These are phyloP conservation scores for Drosophila prosaltans DNA, from an alignment of 1,140 invertebrate genomes.

Conservation along the genomic window DNA sequence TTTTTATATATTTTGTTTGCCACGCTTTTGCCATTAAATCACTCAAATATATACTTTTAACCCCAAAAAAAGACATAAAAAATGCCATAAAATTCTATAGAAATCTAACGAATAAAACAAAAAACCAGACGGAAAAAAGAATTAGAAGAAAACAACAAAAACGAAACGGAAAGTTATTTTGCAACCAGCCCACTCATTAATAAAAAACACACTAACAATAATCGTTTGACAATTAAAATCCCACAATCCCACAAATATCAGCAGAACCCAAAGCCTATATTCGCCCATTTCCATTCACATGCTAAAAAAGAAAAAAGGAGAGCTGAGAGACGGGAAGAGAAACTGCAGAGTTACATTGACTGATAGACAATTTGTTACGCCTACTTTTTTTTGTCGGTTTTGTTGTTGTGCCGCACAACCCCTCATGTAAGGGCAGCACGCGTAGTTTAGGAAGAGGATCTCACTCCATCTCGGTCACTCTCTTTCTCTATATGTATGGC, in stretches of 20 bases:
- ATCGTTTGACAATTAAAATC: slow-evolving; percentile 63
- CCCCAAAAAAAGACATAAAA: slow-evolving; percentile 51
- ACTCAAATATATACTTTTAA: slow-evolving; percentile 2
- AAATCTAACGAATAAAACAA: background rate
- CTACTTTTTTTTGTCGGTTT: slow-evolving; percentile 56
- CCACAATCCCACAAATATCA: slow-evolving; percentile 51
- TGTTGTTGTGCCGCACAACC: slow-evolving; percentile 7
- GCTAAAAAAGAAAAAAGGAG: slow-evolving; percentile 49
- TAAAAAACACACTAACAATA: slow-evolving; percentile 36
- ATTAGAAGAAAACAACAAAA: background rate
- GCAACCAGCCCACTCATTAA: slow-evolving; percentile 65
- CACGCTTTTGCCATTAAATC: slow-evolving; percentile 55
- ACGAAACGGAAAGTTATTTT: slow-evolving; percentile 5
- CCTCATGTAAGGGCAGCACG: slow-evolving; percentile 58
- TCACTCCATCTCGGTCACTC: slow-evolving; percentile 6
- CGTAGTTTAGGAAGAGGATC: slow-evolving; percentile 50
- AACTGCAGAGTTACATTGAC: slow-evolving; percentile 67
- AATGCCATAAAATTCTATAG: slow-evolving; percentile 50
- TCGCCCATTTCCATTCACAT: slow-evolving; percentile 36
- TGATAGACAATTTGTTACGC: slow-evolving; percentile 75
- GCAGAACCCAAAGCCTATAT: slow-evolving; percentile 26
- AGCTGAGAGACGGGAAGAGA: background rate
- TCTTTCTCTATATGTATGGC: background rate
- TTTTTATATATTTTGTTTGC: background rate
- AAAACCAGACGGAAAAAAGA: background rate